Base-by-base conservation (phyloP, 2,888 invertebrate species). In the Cerastis leucographa region DNA sequence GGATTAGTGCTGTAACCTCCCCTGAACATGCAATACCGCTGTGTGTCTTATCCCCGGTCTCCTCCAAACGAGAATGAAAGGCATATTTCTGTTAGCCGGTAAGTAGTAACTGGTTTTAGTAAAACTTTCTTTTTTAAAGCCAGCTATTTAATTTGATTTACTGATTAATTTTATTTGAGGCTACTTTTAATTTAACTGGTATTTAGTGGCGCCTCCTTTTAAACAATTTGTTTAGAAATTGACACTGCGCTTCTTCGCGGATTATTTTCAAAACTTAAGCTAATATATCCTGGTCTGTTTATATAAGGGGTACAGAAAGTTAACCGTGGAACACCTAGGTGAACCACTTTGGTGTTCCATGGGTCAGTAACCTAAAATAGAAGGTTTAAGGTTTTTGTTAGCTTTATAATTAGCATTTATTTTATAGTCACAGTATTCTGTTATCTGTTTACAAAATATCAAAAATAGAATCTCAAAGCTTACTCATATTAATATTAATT, bases 31-130 rank as follows among this genome's bases (percentile, higher is more conserved):
- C 49, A 51, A 61, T 68, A 59, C 65, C 54, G 44, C 51, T 51
- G 75, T 66, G 49, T 62, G 77, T 44, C 40, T 22, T 71, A 35
- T 17, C 42, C n/a, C 40, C 49, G 59, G n/a, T 64, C 64, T 51
- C 19, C 25, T 54, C 46, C 40, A 65, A 46, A 62, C 61, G 42
- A 64, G 8, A 56, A 67, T 56, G 19, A 44, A 66, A 40, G 35
- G 44, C 71, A 46, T 46, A 25, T 72, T 51, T 75, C 35, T 72
- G 59, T 46, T 73, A 62, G n/a, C 40, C 51, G 81, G 73, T 81
- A 81, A 81, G 81, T 81, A 76, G 80, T 81, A 78, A 61, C n/a
- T 35, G 49, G 54, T 66, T 66, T 56, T 59, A 64, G 56, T 68
- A 3, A 49, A 11, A 62, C 22, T 22, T 17, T 42, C 14, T n/a